Percentiles rank a stretch among this genome's conserved stretches.
These are phyloP conservation scores for Eurystomus gularis DNA, from an alignment of 2,113 vertebrate species.

Conservation along the genomic window DNA sequence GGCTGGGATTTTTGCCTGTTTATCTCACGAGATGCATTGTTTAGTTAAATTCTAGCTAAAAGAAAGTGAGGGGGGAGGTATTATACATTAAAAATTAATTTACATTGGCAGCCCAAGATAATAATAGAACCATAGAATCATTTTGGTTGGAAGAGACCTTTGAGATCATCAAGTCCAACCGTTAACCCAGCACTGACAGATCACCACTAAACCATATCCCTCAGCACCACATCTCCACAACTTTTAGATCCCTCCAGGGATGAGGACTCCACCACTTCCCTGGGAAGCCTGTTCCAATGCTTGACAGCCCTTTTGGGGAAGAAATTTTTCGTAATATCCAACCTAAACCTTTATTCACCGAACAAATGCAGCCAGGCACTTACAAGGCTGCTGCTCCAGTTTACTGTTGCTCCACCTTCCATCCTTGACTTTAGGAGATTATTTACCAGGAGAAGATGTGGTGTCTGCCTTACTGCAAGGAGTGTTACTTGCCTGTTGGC, in stretches of 20 bases:
- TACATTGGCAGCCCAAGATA: neutral
- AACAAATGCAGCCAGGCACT: neutral
- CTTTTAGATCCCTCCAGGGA: neutral
- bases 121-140: neutral
- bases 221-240: neutral
- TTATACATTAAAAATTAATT: constrained; percentile 18
- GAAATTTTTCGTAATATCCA: neutral
- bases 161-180: neutral
- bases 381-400: neutral
- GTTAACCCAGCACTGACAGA: neutral
- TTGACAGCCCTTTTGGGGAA: neutral
- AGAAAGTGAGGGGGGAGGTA: neutral
- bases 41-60: neutral
- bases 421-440: neutral
- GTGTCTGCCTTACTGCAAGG: neutral
- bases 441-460: neutral
- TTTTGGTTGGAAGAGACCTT: neutral
- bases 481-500: neutral
- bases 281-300: neutral
- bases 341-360: neutral
- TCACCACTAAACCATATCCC: neutral
- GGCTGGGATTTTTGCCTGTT: neutral
- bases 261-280: neutral
- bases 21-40: neutral
- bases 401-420: neutral